Conservation (phyloP, 2,797 vertebrate genomes). For the Spinus olivaceus region DNA sequence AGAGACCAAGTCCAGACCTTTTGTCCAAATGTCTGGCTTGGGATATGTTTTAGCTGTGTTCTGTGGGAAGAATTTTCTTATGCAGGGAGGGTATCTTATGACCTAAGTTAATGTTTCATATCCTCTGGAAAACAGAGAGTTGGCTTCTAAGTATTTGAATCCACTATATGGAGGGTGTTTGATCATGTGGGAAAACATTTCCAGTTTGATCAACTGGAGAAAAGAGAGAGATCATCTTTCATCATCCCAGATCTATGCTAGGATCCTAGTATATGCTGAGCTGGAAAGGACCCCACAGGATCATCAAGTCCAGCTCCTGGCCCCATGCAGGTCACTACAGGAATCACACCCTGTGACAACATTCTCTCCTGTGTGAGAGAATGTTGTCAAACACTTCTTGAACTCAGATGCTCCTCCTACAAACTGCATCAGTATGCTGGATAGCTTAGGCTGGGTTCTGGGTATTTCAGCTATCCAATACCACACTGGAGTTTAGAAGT, state of each 20-base stretch:
- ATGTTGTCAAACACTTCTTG: rapidly evolving
- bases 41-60: not conserved
- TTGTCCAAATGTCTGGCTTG: not conserved
- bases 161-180: not conserved
- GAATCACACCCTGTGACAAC: not conserved
- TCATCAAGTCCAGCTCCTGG: not conserved
- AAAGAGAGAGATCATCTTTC: not conserved
- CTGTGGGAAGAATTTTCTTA: not conserved
- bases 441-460: not conserved
- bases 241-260: not conserved
- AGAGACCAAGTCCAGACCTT: not conserved
- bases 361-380: not conserved
- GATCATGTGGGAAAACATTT: not conserved
- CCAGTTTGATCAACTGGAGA: not conserved
- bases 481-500: not conserved
- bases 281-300: not conserved
- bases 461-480: not conserved
- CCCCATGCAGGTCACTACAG: not conserved
- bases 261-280: not conserved
- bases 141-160: not conserved
- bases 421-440: not conserved
- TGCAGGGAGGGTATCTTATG: not conserved
- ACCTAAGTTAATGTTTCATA: not conserved
- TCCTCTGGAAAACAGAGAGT: not conserved
- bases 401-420: not conserved